These are phyloP conservation scores for Lapara coniferarum DNA, from an alignment of 2,888 invertebrate genomes.

Conservation along the genomic window DNA sequence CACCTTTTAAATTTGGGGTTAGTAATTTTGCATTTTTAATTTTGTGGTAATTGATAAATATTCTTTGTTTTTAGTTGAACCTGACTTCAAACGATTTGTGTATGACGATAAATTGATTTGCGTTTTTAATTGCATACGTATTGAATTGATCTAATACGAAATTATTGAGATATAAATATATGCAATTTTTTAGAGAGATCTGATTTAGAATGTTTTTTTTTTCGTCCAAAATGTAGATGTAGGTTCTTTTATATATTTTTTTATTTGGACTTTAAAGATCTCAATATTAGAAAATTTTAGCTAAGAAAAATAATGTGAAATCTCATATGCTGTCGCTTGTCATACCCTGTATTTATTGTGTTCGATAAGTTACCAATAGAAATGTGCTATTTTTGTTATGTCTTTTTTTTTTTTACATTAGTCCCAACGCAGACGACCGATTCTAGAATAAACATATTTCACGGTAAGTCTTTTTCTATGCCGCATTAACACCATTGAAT, in stretches of 20 bases:
- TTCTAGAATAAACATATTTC: too few relatives aligned
- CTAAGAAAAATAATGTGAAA: neutral
- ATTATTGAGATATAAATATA: neutral
- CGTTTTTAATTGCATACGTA: neutral
- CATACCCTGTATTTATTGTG: constrained; percentile 34
- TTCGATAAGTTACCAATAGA: constrained; percentile 46
- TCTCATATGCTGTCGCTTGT: neutral
- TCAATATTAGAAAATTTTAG: too few relatives aligned
- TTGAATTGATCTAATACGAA: neutral
- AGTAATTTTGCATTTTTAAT: too few relatives aligned
- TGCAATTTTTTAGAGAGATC: neutral
- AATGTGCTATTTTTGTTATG: constrained; percentile 5
- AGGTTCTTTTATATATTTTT: too few relatives aligned
- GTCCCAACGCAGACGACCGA: neutral
- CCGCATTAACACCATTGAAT: too few relatives aligned
- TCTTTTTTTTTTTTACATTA: constrained; percentile 17
- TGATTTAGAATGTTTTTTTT: too few relatives aligned
- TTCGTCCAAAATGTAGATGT: too few relatives aligned
- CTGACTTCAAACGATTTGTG: neutral
- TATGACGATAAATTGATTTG: neutral
- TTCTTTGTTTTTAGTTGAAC: neutral
- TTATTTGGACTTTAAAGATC: too few relatives aligned
- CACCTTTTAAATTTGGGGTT: too few relatives aligned
- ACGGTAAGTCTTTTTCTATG: too few relatives aligned
- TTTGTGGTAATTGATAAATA: neutral